These are phyloP conservation scores for Urocolius indicus DNA, from an alignment of 2,113 vertebrate genomes.

Conservation along the genomic window DNA sequence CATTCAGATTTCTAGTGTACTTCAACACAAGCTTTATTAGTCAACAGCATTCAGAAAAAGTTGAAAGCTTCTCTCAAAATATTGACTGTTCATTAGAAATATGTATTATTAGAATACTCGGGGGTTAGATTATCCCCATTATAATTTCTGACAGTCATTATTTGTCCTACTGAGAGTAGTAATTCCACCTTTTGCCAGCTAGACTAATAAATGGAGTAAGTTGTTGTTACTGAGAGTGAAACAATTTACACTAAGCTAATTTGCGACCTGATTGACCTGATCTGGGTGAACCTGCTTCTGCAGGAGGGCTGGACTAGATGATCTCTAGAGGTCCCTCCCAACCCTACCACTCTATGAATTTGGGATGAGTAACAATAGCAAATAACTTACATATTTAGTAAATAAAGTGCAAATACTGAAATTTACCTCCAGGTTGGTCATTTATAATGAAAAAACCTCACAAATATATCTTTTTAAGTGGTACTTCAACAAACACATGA, in stretches of 20 bases:
- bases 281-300: too few species aligned
- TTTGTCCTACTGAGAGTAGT: neutral
- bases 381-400: neutral
- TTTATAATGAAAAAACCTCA: neutral
- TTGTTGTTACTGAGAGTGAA: neutral
- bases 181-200: neutral
- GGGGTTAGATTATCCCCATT: neutral
- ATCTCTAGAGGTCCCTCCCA: too few species aligned
- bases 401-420: neutral
- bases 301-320: too few species aligned
- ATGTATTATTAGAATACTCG: neutral
- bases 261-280: too few species aligned
- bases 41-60: neutral
- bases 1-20: neutral
- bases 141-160: neutral
- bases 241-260: neutral
- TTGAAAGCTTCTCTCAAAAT: neutral
- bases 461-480: neutral
- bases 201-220: neutral
- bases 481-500: neutral
- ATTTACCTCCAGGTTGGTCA: neutral
- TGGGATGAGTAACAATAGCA: neutral
- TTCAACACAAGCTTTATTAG: neutral
- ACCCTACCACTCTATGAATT: too few species aligned
- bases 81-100: neutral